Percentiles rank a stretch among this genome's conserved stretches.
Conservation (phyloP, 1,140 invertebrate species). For the Calephelis nemesis region DNA sequence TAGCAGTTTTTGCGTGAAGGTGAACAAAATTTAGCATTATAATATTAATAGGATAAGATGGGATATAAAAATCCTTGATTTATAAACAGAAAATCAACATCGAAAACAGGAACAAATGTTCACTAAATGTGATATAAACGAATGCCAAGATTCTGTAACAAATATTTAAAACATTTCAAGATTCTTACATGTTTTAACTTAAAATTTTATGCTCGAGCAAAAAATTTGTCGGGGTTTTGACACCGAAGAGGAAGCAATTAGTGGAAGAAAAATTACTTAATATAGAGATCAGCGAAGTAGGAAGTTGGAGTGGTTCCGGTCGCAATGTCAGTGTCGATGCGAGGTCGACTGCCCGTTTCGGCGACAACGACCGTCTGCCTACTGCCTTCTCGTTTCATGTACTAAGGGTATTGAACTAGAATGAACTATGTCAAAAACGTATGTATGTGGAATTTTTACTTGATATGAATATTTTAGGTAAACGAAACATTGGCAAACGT, state of each 20-base stretch:
- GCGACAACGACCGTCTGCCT: conserved; percentile 36
- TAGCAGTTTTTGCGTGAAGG: no score
- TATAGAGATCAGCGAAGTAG: conserved; percentile 30
- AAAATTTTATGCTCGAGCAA: background rate
- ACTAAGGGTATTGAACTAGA: conserved; percentile 23
- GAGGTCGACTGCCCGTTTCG: conserved; percentile 46
- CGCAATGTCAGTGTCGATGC: conserved; percentile 61
- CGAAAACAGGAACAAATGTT: no score
- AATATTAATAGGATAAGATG: no score
- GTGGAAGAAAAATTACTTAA: conserved; percentile 12
- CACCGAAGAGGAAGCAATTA: conserved; percentile 13
- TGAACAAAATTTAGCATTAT: no score
- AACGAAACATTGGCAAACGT: background rate
- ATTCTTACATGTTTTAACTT: no score
- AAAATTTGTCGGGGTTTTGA: background rate
- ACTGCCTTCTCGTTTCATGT: conserved; percentile 14
- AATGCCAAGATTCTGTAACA: no score
- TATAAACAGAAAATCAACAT: no score
- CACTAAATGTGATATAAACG: no score
- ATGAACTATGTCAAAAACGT: conserved; percentile 12
- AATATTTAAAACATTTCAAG: no score
- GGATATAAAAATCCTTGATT: no score
- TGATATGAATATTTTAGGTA: background rate
- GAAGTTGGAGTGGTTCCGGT: conserved; percentile 55
- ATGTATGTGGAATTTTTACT: background rate